Evolutionary conservation across 2,113 vertebrate species (phyloP).

Genomic region (Mesocricetus auratus): DNA sequence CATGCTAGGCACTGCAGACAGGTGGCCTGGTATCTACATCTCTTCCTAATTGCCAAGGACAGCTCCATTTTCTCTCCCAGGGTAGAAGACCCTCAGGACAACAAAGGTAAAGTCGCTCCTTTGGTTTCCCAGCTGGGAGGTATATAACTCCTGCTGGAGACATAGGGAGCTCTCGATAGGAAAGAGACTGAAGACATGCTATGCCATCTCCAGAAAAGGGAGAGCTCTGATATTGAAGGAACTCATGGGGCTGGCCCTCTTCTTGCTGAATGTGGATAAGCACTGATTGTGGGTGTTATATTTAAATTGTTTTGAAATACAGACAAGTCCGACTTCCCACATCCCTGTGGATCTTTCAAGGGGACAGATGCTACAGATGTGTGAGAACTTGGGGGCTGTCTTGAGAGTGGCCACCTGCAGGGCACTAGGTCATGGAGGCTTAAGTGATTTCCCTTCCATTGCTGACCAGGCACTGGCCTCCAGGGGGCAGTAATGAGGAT

Average conservation of each 20-base stretch:
- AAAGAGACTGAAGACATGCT: background rate
- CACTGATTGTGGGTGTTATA: background rate
- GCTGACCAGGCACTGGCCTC: background rate
- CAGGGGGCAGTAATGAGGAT: background rate
- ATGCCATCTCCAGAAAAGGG: background rate
- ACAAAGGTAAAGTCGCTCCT: background rate
- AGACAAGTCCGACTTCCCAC: background rate
- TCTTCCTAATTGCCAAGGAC: background rate
- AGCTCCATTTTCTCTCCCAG: background rate
- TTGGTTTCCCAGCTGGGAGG: background rate
- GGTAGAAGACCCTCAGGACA: background rate
- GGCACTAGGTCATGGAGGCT: background rate
- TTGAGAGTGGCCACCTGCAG: background rate
- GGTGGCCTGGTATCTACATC: background rate
- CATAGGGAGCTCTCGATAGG: background rate
- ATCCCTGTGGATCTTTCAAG: background rate
- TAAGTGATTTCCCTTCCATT: background rate
- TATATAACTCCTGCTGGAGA: background rate
- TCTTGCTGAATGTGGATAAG: background rate
- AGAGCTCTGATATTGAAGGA: background rate
- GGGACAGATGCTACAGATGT: background rate
- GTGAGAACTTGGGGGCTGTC: background rate
- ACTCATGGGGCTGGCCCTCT: background rate
- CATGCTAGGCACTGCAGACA: background rate
- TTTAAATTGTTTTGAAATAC: conserved; percentile 18